A percentile compares a stretch with the other conserved stretches of the same genome.
Evolutionary conservation across 2,797 vertebrate species (phyloP).

Genomic region (Mus minutoides): DNA sequence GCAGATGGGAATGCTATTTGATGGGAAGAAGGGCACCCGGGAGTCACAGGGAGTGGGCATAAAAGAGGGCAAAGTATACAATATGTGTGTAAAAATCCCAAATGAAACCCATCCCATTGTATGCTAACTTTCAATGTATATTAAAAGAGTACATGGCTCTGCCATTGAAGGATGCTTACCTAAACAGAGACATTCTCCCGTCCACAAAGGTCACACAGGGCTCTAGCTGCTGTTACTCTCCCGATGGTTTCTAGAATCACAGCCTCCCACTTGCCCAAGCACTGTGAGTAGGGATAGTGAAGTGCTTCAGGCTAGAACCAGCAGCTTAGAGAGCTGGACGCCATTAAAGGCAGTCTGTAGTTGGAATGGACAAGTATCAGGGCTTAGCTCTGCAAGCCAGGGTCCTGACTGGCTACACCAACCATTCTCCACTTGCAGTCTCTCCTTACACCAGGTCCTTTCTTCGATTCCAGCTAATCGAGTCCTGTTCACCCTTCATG

Average conservation of each 20-base stretch:
- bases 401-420: background rate
- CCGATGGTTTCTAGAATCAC: background rate
- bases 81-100: too few relatives aligned
- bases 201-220: background rate
- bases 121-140: background rate
- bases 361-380: background rate
- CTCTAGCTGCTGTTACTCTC: background rate
- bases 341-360: background rate
- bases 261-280: background rate
- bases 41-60: background rate
- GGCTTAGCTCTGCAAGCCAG: background rate
- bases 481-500: background rate
- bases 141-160: background rate
- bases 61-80: background rate
- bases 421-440: background rate
- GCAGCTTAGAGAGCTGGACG: background rate
- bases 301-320: background rate
- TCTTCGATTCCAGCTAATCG: background rate
- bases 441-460: background rate
- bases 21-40: too few relatives aligned
- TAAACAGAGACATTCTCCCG: background rate
- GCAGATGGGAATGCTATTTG: background rate
- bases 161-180: background rate
- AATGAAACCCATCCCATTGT: background rate
- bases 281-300: background rate